These are phyloP conservation scores for Acridotheres tristis DNA, from an alignment of 2,797 vertebrate genomes.

Conservation along the genomic window DNA sequence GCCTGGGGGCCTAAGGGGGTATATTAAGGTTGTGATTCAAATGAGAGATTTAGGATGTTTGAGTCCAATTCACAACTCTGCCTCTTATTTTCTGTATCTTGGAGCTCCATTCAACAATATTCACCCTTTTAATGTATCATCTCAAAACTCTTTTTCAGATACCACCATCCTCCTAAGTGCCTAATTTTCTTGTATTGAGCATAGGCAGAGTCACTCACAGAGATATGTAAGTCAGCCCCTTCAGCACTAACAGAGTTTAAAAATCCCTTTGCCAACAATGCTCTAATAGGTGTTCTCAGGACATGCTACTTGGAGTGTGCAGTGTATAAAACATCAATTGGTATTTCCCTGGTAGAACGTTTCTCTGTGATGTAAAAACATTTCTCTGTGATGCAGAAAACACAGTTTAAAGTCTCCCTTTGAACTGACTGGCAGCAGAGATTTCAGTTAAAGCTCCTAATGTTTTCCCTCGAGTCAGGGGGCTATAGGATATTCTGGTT, in stretches of 20 bases:
- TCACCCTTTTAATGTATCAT: neutral
- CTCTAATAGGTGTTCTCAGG: neutral
- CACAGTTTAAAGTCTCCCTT: neutral
- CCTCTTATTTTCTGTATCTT: neutral
- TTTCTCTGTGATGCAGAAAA: neutral
- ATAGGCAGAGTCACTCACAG: neutral
- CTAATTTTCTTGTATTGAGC: neutral
- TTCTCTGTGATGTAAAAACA: neutral
- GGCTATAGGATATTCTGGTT: neutral
- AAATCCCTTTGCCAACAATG: neutral
- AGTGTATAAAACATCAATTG: neutral
- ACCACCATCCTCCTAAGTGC: neutral
- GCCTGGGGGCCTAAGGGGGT: too few species aligned
- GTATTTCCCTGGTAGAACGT: neutral
- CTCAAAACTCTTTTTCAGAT: neutral
- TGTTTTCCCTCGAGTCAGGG: neutral
- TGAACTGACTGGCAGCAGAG: neutral
- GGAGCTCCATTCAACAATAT: neutral
- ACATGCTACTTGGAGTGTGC: neutral
- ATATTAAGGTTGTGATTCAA: neutral
- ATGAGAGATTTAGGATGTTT: neutral
- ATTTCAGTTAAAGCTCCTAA: neutral
- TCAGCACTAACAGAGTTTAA: neutral
- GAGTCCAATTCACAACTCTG: neutral
- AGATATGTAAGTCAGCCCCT: neutral